Evolutionary conservation across 1,140 invertebrate genomes (phyloP).

Genomic region (Sycobia sp.): DNA sequence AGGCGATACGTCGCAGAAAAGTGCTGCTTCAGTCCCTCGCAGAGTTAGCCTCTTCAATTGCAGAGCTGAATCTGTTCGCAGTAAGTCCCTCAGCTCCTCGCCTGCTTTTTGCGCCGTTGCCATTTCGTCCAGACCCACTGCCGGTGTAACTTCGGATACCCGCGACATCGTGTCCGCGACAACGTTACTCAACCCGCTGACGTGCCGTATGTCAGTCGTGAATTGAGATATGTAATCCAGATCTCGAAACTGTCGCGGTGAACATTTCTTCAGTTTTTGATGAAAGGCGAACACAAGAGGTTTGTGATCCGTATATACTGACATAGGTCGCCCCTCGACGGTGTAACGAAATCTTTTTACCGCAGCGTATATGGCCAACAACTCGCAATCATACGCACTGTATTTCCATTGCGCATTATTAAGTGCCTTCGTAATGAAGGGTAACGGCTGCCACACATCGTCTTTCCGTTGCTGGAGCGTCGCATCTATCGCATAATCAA

Average conservation of each 20-base stretch:
- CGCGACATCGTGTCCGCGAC: slow-evolving; percentile 8
- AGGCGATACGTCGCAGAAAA: neutral
- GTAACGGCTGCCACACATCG: slow-evolving; percentile 25
- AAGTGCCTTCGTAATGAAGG: slow-evolving; percentile 26
- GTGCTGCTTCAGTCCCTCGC: neutral
- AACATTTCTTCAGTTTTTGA: neutral
- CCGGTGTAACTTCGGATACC: neutral
- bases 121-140: too few species aligned
- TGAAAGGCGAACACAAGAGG: too few species aligned
- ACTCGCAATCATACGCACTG: too few species aligned
- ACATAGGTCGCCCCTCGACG: slow-evolving; percentile 38
- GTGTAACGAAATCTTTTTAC: slow-evolving; percentile 42
- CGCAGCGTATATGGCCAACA: too few species aligned
- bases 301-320: too few species aligned
- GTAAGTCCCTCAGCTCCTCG: too few species aligned
- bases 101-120: too few species aligned
- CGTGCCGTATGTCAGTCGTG: too few species aligned
- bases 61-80: too few species aligned
- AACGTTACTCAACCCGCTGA: too few species aligned
- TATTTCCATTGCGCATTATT: too few species aligned
- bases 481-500: slow-evolving; percentile 10
- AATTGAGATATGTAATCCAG: slow-evolving; percentile 12
- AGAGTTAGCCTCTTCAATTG: neutral
- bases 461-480: slow-evolving; percentile 22
- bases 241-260: slow-evolving; percentile 10